Base-by-base conservation (phyloP, 2,888 invertebrate genomes). In the Monopis laevigella region DNA sequence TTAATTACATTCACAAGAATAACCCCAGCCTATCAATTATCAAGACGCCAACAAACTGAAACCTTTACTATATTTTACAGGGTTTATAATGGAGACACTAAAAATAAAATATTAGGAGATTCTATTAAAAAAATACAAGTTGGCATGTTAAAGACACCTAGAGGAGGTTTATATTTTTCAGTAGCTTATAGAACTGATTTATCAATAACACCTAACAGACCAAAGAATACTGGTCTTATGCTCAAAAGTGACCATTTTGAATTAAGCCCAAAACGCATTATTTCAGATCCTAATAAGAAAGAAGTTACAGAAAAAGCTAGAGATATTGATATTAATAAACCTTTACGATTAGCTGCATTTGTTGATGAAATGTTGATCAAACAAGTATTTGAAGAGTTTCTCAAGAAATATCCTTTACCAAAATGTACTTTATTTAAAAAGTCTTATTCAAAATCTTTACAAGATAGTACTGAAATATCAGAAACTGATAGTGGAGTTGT, bases 201-300 rank as follows among this genome's bases (percentile, higher is more conserved):
- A 85, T 91, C 95, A 2, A 92, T 96, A 57, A 90, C 95, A 2
- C 95, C 96, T 2, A 91, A 92, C 43, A 88, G 87, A 46, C 84
- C 85, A 2, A 86, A 86, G 44, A 89, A 89, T 49, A 67, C 71
- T 47, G 83, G 86, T 1, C 86, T 93, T 26, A 86, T 95, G 82
- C 75, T 96, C n/a, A 95, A 96, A 63, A 95, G 94, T 58, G 94
- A 96, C 65, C 95, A 96, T 68, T 96, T 95, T 64, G 91, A 93
- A 63, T 64, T 86, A 48, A 88, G 90, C 59, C 88, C 90, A 0
- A 85, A 87, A 53, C 85, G 86, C 53, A 69, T 83, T 13, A 83
- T 87, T 46, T 86, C 72, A 35, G 73, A 77, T 46, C 69, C 73
- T 0, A 89, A 88, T 45, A 88, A 87, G 50, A 87, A 84, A 48